Evolutionary conservation across 2,888 invertebrate genomes (phyloP), one percentile per base, ranked within the genome.

Genomic region (Callinectes sapidus): DNA sequence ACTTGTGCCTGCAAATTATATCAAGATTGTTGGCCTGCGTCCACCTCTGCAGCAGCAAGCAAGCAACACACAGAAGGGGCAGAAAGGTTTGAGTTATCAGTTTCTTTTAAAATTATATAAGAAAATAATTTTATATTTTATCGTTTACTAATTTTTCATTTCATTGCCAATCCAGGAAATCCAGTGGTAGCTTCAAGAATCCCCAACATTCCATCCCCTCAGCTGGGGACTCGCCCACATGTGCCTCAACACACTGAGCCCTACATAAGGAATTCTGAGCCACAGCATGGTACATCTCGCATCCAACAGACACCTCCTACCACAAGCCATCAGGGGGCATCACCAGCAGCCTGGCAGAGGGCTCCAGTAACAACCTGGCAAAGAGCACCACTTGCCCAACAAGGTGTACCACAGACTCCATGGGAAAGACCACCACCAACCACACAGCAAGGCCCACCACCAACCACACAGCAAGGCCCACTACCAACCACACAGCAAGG

Each of bases 1-100:
- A 13, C 95, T 97, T 2, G 96, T 97, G 90, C 97, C 97, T 14
- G 96, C 96, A 55, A 96, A 96, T 95, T 96, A 97, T 95, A 95
- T 97, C 28, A 96, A 96, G 95, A 95, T 96, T 32, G 42, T 91
- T 55, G 91, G 91, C 2, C 28, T 77, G 42, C 87, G 61, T 5
- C 28, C 89, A 71, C 48, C 89, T 32, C 77, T 54, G 35, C 39
- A 55, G 35, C 91, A 18, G 32, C 86, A 71, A 28, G 42, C 39
- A 39, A 5, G 2, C 16, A 77, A 42, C 8, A n/a, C 39, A 13
- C 71, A 71, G 18, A 2, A 39, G 32, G 14, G 39, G 39, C 54
- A 42, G 10, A n/a, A 89, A 89, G 89, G 89, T 89, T 35, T 3
- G 81, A n/a, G 39, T 14, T 87, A 8, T 54, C n/a, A 87, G 16